Conservation (phyloP, 1,140 invertebrate genomes). For the Sinonovacula constricta region DNA sequence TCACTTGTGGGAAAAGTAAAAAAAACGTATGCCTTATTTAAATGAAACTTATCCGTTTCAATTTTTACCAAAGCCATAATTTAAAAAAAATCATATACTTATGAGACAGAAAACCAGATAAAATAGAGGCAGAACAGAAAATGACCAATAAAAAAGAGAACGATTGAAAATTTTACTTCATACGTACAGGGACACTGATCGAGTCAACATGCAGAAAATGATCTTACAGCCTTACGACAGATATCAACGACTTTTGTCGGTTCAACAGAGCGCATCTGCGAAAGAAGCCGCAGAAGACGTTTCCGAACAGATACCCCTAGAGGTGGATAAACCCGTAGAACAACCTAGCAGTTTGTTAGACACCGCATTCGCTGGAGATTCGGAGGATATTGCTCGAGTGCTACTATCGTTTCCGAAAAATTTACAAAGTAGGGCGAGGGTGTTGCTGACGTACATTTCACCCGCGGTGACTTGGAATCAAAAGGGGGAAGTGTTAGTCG, state of each 20-base stretch:
- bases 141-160: neutral
- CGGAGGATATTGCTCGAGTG: neutral
- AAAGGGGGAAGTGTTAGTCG: slow-evolving; percentile 4
- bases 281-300: neutral
- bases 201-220: slow-evolving; percentile 38
- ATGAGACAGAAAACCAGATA: too few species aligned
- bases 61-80: too few species aligned
- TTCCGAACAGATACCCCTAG: neutral
- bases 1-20: too few species aligned
- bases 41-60: too few species aligned
- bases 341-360: too few species aligned
- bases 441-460: slow-evolving; percentile 5
- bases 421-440: slow-evolving; percentile 14
- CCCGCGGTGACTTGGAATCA: slow-evolving; percentile 3
- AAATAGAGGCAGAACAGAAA: too few species aligned
- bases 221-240: slow-evolving; percentile 26
- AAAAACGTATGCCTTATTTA: too few species aligned
- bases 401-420: neutral
- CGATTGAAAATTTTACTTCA: neutral
- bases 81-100: too few species aligned
- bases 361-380: neutral
- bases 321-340: neutral
- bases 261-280: neutral
- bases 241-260: slow-evolving; percentile 24
- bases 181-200: neutral